These are phyloP conservation scores for Tachuris rubrigastra DNA, from an alignment of 2,113 vertebrate species.

Conservation along the genomic window DNA sequence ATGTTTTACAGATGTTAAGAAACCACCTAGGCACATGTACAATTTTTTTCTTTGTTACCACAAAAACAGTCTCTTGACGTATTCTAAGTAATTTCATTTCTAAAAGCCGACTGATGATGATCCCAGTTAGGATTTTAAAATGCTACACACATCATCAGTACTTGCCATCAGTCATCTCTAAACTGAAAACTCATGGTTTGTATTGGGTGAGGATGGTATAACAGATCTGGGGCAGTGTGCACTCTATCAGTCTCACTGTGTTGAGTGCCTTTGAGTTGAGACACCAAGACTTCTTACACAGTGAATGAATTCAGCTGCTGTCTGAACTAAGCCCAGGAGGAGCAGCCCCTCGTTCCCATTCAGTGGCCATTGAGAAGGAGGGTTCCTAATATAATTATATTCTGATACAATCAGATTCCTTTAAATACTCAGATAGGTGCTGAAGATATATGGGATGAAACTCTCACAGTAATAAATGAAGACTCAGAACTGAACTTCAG, in stretches of 20 bases:
- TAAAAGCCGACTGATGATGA: not conserved
- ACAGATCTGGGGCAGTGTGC: not conserved
- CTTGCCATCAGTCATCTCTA: not conserved
- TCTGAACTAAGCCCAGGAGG: not conserved
- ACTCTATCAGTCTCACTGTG: not conserved
- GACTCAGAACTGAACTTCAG: not conserved
- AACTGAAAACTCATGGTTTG: not conserved
- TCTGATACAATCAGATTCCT: not conserved
- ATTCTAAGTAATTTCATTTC: not conserved
- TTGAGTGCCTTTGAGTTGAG: not conserved
- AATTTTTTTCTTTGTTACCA: not conserved
- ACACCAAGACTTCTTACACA: not conserved
- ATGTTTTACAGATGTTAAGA: not conserved
- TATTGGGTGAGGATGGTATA: not conserved
- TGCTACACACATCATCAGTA: not conserved
- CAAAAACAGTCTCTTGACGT: not conserved
- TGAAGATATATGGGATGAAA: not conserved
- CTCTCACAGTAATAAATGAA: not conserved
- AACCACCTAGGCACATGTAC: not conserved
- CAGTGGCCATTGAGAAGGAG: not conserved
- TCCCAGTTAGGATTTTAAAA: not conserved
- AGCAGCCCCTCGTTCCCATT: not conserved
- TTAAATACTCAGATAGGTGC: not conserved
- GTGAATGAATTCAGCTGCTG: not conserved
- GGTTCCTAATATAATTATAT: not conserved